A percentile compares a stretch with the other conserved stretches of the same genome.
These are phyloP conservation scores for Ptilodon capucinus DNA, from an alignment of 2,888 invertebrate species.

Conservation along the genomic window DNA sequence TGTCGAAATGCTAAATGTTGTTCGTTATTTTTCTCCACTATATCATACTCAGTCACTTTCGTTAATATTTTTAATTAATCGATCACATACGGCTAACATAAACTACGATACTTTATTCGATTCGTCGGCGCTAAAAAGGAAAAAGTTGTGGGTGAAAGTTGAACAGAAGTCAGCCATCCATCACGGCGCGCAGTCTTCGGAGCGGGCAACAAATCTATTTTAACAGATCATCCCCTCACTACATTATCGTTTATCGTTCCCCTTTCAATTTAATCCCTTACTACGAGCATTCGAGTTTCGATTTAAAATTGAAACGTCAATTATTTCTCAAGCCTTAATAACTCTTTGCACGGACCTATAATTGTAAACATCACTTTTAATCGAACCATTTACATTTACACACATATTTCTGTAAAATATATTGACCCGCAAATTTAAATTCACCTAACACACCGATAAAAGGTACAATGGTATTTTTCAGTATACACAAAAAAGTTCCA, in stretches of 20 bases:
- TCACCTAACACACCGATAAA: too few species aligned
- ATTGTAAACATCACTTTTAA: not conserved
- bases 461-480: too few species aligned
- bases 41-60: constrained; percentile 70
- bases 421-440: too few species aligned
- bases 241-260: constrained; percentile 68
- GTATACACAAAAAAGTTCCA: too few species aligned
- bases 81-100: constrained; percentile 46
- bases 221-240: constrained; percentile 75
- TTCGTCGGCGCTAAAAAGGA: constrained; percentile 23
- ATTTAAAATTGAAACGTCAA: constrained; percentile 12
- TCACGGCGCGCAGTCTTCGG: constrained; percentile 65
- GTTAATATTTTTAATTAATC: constrained; percentile 48
- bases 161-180: constrained; percentile 72
- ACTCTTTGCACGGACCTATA: not conserved
- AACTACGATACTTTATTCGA: constrained; percentile 51
- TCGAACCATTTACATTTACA: too few species aligned
- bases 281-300: constrained; percentile 44
- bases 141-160: constrained; percentile 53
- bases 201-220: constrained; percentile 75
- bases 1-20: constrained; percentile 36
- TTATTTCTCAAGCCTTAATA: not conserved
- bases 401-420: too few species aligned
- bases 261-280: constrained; percentile 56
- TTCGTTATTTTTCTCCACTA: constrained; percentile 37